Percentiles rank a stretch among this genome's conserved stretches.
Evolutionary conservation across 2,113 vertebrate genomes (phyloP).

Genomic region (Daphoenositta chrysoptera): DNA sequence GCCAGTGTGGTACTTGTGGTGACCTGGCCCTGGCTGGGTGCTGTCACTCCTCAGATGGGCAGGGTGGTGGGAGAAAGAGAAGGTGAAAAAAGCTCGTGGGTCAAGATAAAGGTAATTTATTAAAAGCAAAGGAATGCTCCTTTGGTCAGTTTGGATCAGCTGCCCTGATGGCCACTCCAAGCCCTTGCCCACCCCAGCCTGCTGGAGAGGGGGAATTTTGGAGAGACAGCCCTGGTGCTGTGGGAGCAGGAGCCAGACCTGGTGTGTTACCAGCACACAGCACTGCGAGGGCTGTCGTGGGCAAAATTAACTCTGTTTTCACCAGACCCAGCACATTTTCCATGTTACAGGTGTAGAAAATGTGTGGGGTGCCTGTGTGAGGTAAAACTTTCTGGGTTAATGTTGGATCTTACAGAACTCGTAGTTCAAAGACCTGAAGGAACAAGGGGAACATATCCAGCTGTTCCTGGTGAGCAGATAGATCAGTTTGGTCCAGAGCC

Average conservation of each 20-base stretch:
- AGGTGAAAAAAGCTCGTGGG: background rate
- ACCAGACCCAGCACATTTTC: background rate
- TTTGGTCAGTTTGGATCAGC: background rate
- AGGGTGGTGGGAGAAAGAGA: background rate
- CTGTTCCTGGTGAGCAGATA: background rate
- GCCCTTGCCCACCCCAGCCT: background rate
- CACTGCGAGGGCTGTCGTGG: background rate
- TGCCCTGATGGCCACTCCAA: background rate
- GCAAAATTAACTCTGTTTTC: background rate
- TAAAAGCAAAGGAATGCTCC: background rate
- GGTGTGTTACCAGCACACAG: background rate
- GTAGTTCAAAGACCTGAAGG: background rate
- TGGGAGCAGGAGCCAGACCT: background rate
- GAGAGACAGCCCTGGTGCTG: background rate
- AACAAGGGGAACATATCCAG: background rate
- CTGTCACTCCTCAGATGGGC: background rate
- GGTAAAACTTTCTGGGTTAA: background rate
- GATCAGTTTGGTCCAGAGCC: background rate
- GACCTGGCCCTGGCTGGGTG: background rate
- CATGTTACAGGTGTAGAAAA: background rate
- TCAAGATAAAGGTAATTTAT: background rate
- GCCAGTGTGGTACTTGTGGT: background rate
- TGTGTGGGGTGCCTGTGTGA: background rate
- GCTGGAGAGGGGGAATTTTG: background rate
- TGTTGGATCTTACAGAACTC: background rate